Evolutionary conservation across 2,113 vertebrate species (phyloP).

Genomic region (Peromyscus polionotus): DNA sequence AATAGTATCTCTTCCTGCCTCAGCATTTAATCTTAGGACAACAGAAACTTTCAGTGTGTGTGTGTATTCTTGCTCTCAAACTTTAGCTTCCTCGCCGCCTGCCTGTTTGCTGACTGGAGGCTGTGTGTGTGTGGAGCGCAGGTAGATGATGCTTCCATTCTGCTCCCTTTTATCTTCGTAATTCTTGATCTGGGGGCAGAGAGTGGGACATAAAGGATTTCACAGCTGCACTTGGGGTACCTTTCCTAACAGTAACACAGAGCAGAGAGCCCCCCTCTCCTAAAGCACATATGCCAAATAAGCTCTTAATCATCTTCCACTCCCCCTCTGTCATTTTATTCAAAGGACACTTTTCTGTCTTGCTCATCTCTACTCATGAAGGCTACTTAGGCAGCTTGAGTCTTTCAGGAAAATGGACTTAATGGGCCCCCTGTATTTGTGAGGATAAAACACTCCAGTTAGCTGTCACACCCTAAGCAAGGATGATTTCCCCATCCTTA

Average conservation of each 20-base stretch:
- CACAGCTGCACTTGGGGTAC: background rate
- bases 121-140: background rate
- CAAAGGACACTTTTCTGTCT: background rate
- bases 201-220: background rate
- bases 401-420: conserved; percentile 62
- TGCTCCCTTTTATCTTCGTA: conserved; percentile 49
- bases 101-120: conserved; percentile 77
- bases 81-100: conserved; percentile 58
- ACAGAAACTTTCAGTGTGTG: conserved; percentile 69
- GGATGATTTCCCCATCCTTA: conserved; percentile 47
- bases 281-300: background rate
- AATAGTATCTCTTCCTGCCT: conserved; percentile 85
- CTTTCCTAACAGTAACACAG: background rate
- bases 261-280: background rate
- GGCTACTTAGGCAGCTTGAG: conserved; percentile 69
- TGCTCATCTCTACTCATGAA: conserved; percentile 26
- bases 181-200: background rate
- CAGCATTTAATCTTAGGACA: conserved; percentile 83
- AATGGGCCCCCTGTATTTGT: conserved; percentile 71
- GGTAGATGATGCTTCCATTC: conserved; percentile 62
- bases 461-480: conserved; percentile 33
- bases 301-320: background rate
- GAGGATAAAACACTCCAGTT: conserved; percentile 74
- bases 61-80: conserved; percentile 75
- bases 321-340: background rate